Base-by-base conservation (phyloP, 1,140 invertebrate species). In the Mylabris phalerata region DNA sequence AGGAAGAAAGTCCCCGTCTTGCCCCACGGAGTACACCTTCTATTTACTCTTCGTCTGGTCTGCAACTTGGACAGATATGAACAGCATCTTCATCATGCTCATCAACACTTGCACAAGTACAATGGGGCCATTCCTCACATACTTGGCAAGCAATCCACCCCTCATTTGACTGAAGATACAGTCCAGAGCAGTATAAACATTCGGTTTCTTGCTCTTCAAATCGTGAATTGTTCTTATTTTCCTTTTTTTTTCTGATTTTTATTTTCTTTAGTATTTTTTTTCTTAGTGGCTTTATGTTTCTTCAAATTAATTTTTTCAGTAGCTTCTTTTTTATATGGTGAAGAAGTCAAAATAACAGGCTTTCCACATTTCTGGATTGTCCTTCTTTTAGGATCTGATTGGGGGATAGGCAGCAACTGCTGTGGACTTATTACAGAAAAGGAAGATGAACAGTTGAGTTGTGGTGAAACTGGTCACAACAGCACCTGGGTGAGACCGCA, bases 261-360 rank as follows among this genome's bases (percentile, higher is more conserved):
- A 50, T 7, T 25, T 19, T 38, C 7, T 9, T 6, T 50, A 10
- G 27, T 50, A 11, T 1, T 13, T 50, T 13, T 38, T 39, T 50
- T 50, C 27, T 7, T 9, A 27, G 4, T 9, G 7, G 1, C 0
- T 3, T 50, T 5, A 38, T 50, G n/a, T 7, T 50, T 50, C 7
- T 38, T 7, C 11, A n/a, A 25, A 11, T 32, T 50, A 9, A 25
- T 50, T 32, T 50, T 50, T 27, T 3, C 11, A 42, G 27, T 50
- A 32, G 48, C 2, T 27, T 38, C 39, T 54, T 64, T 62, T 60
- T 68, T 63, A 48, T 69, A 68, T 32, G 66, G 63, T 41, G 66
- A 60, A 58, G 62, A 65, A 59, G 69, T 70, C 42, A 71, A 41
- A 19, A 72, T 59, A 45, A 46, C 67, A 42, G 67, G 71, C 68